Evolutionary conservation across 2,797 vertebrate species (phyloP).

Genomic region (Lepus townsendii): DNA sequence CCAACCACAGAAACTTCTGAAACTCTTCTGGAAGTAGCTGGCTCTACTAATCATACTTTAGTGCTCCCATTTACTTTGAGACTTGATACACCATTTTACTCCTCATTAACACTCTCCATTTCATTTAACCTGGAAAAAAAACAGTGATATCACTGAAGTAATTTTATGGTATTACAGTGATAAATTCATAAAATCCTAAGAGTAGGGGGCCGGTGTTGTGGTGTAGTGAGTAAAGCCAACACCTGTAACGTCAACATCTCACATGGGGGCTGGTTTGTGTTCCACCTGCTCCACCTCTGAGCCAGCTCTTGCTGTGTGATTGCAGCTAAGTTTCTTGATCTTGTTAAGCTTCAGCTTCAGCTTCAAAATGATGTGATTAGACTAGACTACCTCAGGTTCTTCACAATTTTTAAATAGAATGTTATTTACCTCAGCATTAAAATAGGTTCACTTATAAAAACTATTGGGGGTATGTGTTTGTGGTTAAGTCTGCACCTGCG

Average conservation of each 20-base stretch:
- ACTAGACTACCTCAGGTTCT: neutral
- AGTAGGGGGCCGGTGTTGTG: no score
- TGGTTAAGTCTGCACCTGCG: no score
- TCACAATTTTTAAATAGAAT: neutral
- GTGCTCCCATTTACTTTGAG: neutral
- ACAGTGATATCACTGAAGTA: neutral
- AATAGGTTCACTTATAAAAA: neutral
- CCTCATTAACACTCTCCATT: neutral
- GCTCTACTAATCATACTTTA: neutral
- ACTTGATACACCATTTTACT: neutral
- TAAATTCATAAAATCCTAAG: neutral
- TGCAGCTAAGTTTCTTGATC: neutral
- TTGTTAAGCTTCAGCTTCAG: neutral
- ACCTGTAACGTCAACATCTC: no score
- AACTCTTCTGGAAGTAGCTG: neutral
- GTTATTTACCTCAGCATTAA: constrained; percentile 10
- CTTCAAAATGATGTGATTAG: neutral
- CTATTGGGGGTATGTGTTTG: no score
- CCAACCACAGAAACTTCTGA: neutral
- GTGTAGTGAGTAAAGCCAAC: no score
- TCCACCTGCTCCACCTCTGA: no score
- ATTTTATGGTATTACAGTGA: neutral
- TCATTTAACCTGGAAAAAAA: neutral
- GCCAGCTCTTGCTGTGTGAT: neutral
- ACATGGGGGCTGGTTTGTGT: no score